These are phyloP conservation scores for Wasmannia auropunctata DNA, from an alignment of 1,140 invertebrate genomes.

Conservation along the genomic window DNA sequence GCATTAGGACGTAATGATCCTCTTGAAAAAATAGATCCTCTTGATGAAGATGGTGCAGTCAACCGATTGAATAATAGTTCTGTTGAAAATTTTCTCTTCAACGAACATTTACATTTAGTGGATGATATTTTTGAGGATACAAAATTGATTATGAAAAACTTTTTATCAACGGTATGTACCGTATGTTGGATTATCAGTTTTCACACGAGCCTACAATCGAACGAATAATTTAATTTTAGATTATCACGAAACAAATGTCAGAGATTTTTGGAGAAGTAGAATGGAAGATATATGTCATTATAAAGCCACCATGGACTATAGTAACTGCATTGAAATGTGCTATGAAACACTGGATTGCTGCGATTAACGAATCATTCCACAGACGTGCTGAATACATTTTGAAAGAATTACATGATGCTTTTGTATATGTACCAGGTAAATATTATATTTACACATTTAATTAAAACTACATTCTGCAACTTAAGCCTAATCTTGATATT, in stretches of 20 bases:
- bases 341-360: slow-evolving; percentile 82
- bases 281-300: slow-evolving; percentile 78
- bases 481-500: background rate
- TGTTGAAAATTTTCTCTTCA: background rate
- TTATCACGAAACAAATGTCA: slow-evolving; percentile 80
- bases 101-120: slow-evolving; percentile 69
- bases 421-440: slow-evolving; percentile 68
- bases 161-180: slow-evolving; percentile 74
- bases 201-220: background rate
- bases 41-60: slow-evolving; percentile 48
- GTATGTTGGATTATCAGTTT: background rate
- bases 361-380: slow-evolving; percentile 77
- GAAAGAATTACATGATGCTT: slow-evolving; percentile 71
- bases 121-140: slow-evolving; percentile 77
- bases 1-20: slow-evolving; percentile 75
- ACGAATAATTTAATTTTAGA: slow-evolving; percentile 66
- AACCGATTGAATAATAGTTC: slow-evolving; percentile 28
- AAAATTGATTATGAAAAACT: slow-evolving; percentile 72
- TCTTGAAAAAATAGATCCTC: slow-evolving; percentile 78
- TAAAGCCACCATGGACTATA: slow-evolving; percentile 81
- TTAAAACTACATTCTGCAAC: background rate
- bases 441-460: slow-evolving; percentile 11
- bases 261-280: slow-evolving; percentile 75
- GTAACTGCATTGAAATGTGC: slow-evolving; percentile 79
- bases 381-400: slow-evolving; percentile 68